A percentile compares a stretch with the other conserved stretches of the same genome.
phyloP scores from a whole-genome alignment of 2,888 invertebrate species.

The Himalopsyche anomala region DNA sequence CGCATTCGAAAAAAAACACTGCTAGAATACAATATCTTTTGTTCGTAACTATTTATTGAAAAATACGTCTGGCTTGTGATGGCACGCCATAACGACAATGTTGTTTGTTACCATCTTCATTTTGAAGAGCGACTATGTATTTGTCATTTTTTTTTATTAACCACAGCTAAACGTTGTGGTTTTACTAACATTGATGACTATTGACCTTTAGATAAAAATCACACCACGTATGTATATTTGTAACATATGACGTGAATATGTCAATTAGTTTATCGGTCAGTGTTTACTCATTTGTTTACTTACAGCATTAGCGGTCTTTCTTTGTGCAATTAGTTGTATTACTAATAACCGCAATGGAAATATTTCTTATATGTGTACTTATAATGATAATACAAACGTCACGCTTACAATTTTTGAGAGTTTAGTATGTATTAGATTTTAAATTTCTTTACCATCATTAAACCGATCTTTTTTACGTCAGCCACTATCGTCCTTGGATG shows the following conservation, averaged over 20 bases:
- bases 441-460: no score
- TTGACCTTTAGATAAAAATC: conserved; percentile 4
- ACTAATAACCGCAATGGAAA: no score
- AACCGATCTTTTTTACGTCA: neutral
- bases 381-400: no score
- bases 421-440: no score
- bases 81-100: neutral
- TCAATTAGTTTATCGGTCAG: conserved; percentile 3
- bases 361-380: no score
- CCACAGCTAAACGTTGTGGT: neutral
- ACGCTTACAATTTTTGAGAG: no score
- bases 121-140: neutral
- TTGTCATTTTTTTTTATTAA: neutral
- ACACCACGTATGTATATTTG: neutral
- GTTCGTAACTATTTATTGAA: no score
- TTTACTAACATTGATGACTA: neutral
- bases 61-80: no score
- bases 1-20: no score
- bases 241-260: neutral
- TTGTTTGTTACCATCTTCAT: neutral
- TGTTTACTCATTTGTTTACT: neutral
- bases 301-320: no score
- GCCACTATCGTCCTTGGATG: conserved; percentile 51
- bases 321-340: no score
- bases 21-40: no score